Percentiles rank a stretch among this genome's conserved stretches.
These are phyloP conservation scores for Gymnocephalus cernua DNA, from an alignment of 2,113 vertebrate genomes.

Conservation along the genomic window DNA sequence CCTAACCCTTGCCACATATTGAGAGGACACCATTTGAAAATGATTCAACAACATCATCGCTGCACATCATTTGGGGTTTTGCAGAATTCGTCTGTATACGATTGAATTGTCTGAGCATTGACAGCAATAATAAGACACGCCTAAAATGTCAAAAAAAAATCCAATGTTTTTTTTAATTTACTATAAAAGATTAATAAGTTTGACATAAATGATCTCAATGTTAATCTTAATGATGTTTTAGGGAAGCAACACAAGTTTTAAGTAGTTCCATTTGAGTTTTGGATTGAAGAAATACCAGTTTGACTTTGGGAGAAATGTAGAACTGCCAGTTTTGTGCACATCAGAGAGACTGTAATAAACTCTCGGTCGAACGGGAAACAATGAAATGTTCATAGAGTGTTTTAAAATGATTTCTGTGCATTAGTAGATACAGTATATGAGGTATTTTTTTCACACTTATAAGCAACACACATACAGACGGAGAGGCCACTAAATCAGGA, in stretches of 20 bases:
- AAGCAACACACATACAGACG: neutral
- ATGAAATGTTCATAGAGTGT: neutral
- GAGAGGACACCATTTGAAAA: no score
- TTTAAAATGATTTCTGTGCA: neutral
- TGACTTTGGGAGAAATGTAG: neutral
- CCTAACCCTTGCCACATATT: neutral
- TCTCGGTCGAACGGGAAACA: neutral
- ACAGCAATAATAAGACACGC: no score
- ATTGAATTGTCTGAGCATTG: neutral
- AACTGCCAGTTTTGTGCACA: conserved; percentile 27
- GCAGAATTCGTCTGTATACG: neutral
- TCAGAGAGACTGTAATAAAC: conserved; percentile 7
- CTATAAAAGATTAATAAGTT: no score
- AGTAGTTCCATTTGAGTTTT: no score
- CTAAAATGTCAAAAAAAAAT: no score
- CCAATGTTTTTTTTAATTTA: no score
- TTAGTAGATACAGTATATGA: neutral
- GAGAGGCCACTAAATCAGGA: no score
- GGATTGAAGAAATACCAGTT: no score
- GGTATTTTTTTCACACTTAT: neutral
- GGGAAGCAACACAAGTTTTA: no score
- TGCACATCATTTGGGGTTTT: neutral
- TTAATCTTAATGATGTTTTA: no score
- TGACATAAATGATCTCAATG: no score
- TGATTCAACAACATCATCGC: no score